Conservation (phyloP, 92 coral and sea anemone genomes). For the Montipora capitata region DNA sequence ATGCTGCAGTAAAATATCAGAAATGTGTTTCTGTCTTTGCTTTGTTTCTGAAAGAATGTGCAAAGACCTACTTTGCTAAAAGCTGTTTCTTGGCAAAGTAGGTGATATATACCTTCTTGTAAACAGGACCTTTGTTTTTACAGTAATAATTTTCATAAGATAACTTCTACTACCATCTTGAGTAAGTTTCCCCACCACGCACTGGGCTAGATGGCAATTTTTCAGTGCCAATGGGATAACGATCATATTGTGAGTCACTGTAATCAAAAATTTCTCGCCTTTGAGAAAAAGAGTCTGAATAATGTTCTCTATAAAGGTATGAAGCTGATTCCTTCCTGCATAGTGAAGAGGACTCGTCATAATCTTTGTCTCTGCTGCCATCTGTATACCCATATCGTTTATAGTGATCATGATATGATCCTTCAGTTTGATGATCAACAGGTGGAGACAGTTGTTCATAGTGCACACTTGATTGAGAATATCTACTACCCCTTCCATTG, state of each 20-base stretch:
- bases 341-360: slow-evolving; percentile 49
- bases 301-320: slow-evolving; percentile 74
- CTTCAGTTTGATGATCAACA: slow-evolving; percentile 65
- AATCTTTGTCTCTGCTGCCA: slow-evolving; percentile 62
- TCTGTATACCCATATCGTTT: slow-evolving; percentile 76
- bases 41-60: no score
- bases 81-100: no score
- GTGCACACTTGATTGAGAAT: slow-evolving; percentile 64
- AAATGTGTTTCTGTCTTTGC: no score
- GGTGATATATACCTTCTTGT: no score
- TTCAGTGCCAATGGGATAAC: slow-evolving; percentile 21
- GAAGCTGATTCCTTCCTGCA: slow-evolving; percentile 63
- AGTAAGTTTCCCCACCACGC: slow-evolving; percentile 24
- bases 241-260: slow-evolving; percentile 33
- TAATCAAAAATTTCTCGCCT: slow-evolving; percentile 59
- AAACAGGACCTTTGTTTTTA: no score
- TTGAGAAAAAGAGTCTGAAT: slow-evolving; percentile 45
- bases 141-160: neutral
- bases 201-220: slow-evolving; percentile 27
- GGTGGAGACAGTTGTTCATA: slow-evolving; percentile 94
- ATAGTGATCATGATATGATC: slow-evolving; percentile 52
- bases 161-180: slow-evolving; percentile 15
- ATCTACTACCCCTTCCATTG: slow-evolving; percentile 43
- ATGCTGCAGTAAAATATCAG: no score
- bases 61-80: no score